Evolutionary conservation across 2,113 vertebrate species (phyloP).

Genomic region (Corythornis cristatus): DNA sequence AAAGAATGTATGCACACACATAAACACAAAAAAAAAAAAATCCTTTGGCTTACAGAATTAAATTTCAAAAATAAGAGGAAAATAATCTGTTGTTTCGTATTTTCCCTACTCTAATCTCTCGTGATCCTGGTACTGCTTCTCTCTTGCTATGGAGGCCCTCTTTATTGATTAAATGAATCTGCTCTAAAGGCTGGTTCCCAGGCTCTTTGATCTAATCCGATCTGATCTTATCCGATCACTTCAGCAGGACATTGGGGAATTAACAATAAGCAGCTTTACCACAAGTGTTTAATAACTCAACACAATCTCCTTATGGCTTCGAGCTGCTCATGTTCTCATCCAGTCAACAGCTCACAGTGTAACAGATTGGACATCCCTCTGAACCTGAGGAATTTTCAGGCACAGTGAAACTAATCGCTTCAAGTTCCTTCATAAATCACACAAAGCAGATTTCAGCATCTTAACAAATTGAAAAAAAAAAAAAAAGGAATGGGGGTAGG

Average conservation of each 20-base stretch:
- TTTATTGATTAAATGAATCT: slow-evolving; percentile 93
- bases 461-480: slow-evolving; percentile 78
- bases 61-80: slow-evolving; percentile 21
- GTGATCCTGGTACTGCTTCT: slow-evolving; percentile 65
- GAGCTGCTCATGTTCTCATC: slow-evolving; percentile 85
- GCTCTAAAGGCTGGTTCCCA: slow-evolving; percentile 83
- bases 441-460: slow-evolving; percentile 85
- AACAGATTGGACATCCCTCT: slow-evolving; percentile 83
- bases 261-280: slow-evolving; percentile 92
- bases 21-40: neutral
- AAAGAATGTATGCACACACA: neutral
- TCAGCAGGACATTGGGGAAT: slow-evolving; percentile 86
- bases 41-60: slow-evolving; percentile 43
- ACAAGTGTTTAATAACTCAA: slow-evolving; percentile 93
- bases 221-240: slow-evolving; percentile 89
- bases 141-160: slow-evolving; percentile 70
- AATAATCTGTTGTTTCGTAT: slow-evolving; percentile 73
- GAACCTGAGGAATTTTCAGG: slow-evolving; percentile 86
- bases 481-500: neutral
- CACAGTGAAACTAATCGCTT: slow-evolving; percentile 87
- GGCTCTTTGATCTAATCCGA: slow-evolving; percentile 89
- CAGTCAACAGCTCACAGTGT: slow-evolving; percentile 76
- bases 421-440: slow-evolving; percentile 87
- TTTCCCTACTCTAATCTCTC: slow-evolving; percentile 68
- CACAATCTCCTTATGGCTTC: slow-evolving; percentile 89